phyloP scores from a whole-genome alignment of 1,140 invertebrate species.

The Cyclina sinensis region DNA sequence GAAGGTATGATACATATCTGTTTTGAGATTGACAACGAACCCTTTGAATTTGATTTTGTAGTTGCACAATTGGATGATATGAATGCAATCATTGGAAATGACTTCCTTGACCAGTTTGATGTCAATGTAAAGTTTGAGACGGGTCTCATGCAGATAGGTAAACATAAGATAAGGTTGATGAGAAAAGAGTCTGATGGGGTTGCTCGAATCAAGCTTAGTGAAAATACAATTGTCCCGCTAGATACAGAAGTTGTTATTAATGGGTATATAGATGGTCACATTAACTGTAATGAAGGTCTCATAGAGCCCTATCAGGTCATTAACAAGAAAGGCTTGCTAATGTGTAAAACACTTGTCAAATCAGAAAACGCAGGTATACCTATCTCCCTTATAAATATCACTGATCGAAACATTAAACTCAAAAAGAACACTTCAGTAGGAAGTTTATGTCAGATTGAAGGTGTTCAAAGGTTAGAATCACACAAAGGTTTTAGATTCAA shows the following conservation, averaged over 20 bases:
- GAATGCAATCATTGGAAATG: slow-evolving; percentile 36
- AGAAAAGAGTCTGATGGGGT: slow-evolving; percentile 40
- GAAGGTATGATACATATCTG: background rate
- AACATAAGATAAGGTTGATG: slow-evolving; percentile 38
- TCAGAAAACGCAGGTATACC: background rate
- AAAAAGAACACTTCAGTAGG: slow-evolving; percentile 21
- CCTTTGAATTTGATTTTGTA: slow-evolving; percentile 37
- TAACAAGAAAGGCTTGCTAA: slow-evolving; percentile 31
- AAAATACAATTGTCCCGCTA: slow-evolving; percentile 3
- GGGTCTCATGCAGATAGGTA: slow-evolving; percentile 46
- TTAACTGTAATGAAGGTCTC: slow-evolving; percentile 8
- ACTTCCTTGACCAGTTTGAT: slow-evolving; percentile 49
- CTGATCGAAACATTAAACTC: slow-evolving; percentile 28
- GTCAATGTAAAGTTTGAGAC: slow-evolving; percentile 53
- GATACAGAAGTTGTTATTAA: slow-evolving; percentile 45
- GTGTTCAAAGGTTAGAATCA: background rate
- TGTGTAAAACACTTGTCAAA: slow-evolving; percentile 34
- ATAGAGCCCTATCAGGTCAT: slow-evolving; percentile 50
- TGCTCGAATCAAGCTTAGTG: slow-evolving; percentile 27
- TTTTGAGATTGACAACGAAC: slow-evolving; percentile 55
- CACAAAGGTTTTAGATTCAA: background rate
- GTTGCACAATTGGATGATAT: slow-evolving; percentile 47
- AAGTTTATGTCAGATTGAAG: background rate
- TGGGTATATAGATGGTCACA: slow-evolving; percentile 31
- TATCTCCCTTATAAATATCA: slow-evolving; percentile 29